Evolutionary conservation across 1,140 invertebrate species (phyloP).

Genomic region (Colletes latitarsis): DNA sequence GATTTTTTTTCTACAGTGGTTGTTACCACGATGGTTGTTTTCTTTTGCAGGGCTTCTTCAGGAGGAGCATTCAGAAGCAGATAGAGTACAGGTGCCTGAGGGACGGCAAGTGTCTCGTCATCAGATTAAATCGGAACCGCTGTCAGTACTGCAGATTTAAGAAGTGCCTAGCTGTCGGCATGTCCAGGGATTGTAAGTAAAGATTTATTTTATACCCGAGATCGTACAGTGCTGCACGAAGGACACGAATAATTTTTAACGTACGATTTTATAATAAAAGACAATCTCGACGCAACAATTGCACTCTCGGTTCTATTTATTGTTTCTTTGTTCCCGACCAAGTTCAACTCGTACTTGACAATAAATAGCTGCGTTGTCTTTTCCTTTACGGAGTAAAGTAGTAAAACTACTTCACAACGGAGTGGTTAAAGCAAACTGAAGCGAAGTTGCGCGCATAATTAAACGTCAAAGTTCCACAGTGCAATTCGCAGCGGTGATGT

Average conservation of each 20-base stretch:
- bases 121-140: slow-evolving; percentile 96
- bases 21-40: slow-evolving; percentile 18
- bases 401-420: too few species aligned
- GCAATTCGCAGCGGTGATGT: slow-evolving; percentile 60
- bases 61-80: slow-evolving; percentile 97
- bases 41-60: slow-evolving; percentile 89
- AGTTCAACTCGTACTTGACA: too few species aligned
- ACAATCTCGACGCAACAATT: not conserved
- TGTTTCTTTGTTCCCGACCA: too few species aligned
- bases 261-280: not conserved
- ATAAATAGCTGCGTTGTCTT: slow-evolving; percentile 6
- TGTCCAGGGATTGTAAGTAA: slow-evolving; percentile 98
- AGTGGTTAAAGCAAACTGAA: slow-evolving; percentile 70
- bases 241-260: too few species aligned
- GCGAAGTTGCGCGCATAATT: slow-evolving; percentile 76
- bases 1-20: not conserved
- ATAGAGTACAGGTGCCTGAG: slow-evolving; percentile 98
- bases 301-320: not conserved
- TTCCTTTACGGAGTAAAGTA: slow-evolving; percentile 5
- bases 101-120: slow-evolving; percentile 98
- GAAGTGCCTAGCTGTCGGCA: slow-evolving; percentile 98
- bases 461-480: slow-evolving; percentile 72
- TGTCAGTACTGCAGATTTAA: slow-evolving; percentile 99
- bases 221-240: not conserved
- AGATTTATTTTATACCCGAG: not conserved